Percentiles rank a stretch among this genome's conserved stretches.
Evolutionary conservation across 2,113 vertebrate genomes (phyloP).

Genomic region (Mustela nigripes): DNA sequence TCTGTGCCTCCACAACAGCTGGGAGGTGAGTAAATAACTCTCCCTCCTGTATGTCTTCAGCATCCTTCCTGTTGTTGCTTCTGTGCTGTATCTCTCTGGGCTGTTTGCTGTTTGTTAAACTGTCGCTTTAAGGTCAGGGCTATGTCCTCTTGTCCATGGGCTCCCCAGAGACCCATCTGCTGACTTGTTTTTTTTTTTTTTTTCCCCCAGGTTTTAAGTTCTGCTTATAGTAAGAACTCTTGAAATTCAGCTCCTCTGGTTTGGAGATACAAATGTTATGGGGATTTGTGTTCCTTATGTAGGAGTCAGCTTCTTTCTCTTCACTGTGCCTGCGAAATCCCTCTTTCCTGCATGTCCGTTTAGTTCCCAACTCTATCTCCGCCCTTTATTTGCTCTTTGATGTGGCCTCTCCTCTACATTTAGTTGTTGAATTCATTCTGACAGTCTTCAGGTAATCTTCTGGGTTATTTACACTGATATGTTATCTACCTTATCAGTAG

Average conservation of each 20-base stretch:
- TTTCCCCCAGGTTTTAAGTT: not conserved
- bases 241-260: not conserved
- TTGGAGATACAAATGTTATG: not conserved
- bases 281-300: not conserved
- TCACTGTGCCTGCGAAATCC: not conserved
- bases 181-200: not conserved
- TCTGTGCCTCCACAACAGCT: not conserved
- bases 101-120: not conserved
- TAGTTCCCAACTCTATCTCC: not conserved
- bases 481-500: not conserved
- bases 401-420: not conserved
- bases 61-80: not conserved
- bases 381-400: not conserved
- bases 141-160: not conserved
- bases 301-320: not conserved
- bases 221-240: not conserved
- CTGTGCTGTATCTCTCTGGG: not conserved
- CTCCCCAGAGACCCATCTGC: not conserved
- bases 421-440: not conserved
- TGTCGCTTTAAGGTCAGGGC: not conserved
- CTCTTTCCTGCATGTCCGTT: not conserved
- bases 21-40: not conserved
- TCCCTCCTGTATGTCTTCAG: not conserved
- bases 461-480: not conserved
- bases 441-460: not conserved